phyloP scores from a whole-genome alignment of 2,888 invertebrate genomes.

The Hymenopus coronatus region DNA sequence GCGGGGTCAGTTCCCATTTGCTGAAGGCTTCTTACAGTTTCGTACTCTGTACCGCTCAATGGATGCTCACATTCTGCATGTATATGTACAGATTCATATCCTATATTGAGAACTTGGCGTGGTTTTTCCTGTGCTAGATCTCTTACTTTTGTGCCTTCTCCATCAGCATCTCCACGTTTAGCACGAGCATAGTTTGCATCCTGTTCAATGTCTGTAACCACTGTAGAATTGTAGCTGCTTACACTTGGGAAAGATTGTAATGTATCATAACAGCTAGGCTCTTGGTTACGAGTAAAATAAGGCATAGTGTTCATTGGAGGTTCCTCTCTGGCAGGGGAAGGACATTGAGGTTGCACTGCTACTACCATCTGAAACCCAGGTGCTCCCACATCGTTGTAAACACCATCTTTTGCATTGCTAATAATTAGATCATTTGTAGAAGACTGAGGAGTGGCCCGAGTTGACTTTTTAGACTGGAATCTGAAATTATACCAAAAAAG shows the following conservation, averaged over 20 bases:
- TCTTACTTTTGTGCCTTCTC: neutral
- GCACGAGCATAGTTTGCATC: conserved; percentile 26
- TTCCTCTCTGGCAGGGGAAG: neutral
- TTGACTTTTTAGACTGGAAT: conserved; percentile 28
- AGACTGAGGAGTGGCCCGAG: conserved; percentile 28
- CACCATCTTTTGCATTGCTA: conserved; percentile 27
- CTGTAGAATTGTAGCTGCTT: conserved; percentile 30
- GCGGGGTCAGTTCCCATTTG: conserved; percentile 27
- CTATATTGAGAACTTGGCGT: conserved; percentile 32
- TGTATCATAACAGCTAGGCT: conserved; percentile 31
- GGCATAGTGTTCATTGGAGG: neutral
- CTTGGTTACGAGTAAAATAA: conserved; percentile 21
- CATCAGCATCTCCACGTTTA: conserved; percentile 31
- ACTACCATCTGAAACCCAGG: conserved; percentile 19
- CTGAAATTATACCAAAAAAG: conserved; percentile 14
- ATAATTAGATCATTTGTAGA: conserved; percentile 31
- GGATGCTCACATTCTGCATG: conserved; percentile 7
- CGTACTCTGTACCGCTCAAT: conserved; percentile 28
- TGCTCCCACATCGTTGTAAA: conserved; percentile 25
- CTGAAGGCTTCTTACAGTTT: conserved; percentile 30
- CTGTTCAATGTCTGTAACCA: conserved; percentile 29
- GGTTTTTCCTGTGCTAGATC: conserved; percentile 19
- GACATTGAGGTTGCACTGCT: conserved; percentile 15
- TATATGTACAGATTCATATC: conserved; percentile 35
- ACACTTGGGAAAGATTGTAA: conserved; percentile 31